These are phyloP conservation scores for Parelbella ahira DNA, from an alignment of 2,888 invertebrate genomes.

Conservation along the genomic window DNA sequence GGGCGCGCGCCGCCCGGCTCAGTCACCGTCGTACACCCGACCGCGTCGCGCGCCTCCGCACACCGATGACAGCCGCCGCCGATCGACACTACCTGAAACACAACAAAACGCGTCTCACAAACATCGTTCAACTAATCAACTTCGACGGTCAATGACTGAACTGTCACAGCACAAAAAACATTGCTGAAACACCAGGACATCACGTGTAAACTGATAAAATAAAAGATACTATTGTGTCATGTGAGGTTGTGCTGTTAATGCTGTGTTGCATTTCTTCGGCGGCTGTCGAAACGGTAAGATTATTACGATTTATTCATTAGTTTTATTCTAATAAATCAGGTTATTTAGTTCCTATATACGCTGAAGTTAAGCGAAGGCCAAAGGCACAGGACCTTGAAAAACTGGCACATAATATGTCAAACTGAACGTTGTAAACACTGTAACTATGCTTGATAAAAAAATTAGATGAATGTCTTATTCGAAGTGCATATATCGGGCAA, in stretches of 20 bases:
- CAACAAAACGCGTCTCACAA: slow-evolving; percentile 33
- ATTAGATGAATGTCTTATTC: slow-evolving; percentile 26
- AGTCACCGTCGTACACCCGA: slow-evolving; percentile 55
- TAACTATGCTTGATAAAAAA: slow-evolving; percentile 39
- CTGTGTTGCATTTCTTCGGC: slow-evolving; percentile 52
- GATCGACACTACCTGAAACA: slow-evolving; percentile 45
- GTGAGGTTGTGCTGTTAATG: slow-evolving; percentile 50
- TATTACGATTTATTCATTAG: slow-evolving; percentile 27
- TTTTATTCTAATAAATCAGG: too few relatives aligned
- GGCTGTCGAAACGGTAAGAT: slow-evolving; percentile 64
- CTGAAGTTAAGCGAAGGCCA: slow-evolving; percentile 40
- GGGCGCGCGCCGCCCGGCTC: slow-evolving; percentile 63
- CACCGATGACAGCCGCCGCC: slow-evolving; percentile 58
- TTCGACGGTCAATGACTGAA: slow-evolving; percentile 19
- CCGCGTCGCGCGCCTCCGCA: slow-evolving; percentile 47
- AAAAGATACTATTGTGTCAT: slow-evolving; percentile 49
- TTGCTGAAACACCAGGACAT: slow-evolving; percentile 34
- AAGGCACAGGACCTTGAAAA: slow-evolving; percentile 39
- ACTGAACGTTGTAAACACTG: slow-evolving; percentile 44
- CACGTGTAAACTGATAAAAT: slow-evolving; percentile 37
- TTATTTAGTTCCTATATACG: too few relatives aligned
- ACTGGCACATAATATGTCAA: slow-evolving; percentile 37
- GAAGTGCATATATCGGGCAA: too few relatives aligned
- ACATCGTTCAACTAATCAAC: slow-evolving; percentile 12
- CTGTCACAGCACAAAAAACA: too few relatives aligned